Conservation (phyloP, 2,113 vertebrate species). For the Gopherus evgoodei region DNA sequence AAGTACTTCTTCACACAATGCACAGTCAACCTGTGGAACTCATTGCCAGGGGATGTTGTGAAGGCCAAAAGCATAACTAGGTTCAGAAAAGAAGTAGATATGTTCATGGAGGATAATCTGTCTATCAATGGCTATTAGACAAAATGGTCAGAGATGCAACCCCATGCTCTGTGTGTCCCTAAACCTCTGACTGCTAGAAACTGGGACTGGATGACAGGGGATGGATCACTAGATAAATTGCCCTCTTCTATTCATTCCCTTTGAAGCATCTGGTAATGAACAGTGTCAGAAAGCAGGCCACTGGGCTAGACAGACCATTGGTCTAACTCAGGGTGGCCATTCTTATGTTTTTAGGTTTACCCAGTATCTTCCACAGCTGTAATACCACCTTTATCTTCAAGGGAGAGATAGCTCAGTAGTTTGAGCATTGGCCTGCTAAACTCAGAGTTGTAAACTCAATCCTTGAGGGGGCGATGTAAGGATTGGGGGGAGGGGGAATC, state of each 20-base stretch:
- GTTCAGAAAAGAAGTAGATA: neutral
- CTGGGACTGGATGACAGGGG: neutral
- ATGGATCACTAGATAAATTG: neutral
- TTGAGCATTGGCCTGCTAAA: too few species aligned
- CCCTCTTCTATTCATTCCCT: neutral
- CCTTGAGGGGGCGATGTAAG: too few species aligned
- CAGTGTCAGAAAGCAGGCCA: neutral
- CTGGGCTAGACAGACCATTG: neutral
- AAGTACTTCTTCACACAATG: neutral
- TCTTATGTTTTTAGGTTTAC: neutral
- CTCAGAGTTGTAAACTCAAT: too few species aligned
- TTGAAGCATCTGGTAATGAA: neutral
- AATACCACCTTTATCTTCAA: neutral
- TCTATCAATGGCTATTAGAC: neutral
- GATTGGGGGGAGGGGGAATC: too few species aligned
- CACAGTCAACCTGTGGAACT: too few species aligned
- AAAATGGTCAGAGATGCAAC: neutral
- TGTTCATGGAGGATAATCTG: neutral
- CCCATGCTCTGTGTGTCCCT: neutral
- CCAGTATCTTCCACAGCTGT: neutral
- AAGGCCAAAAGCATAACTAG: neutral
- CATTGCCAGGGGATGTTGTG: neutral
- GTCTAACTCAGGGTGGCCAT: neutral
- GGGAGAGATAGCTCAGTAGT: too few species aligned
- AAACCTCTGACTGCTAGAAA: neutral